phyloP scores from a whole-genome alignment of 2,888 invertebrate species.

The Diaphora mendica region DNA sequence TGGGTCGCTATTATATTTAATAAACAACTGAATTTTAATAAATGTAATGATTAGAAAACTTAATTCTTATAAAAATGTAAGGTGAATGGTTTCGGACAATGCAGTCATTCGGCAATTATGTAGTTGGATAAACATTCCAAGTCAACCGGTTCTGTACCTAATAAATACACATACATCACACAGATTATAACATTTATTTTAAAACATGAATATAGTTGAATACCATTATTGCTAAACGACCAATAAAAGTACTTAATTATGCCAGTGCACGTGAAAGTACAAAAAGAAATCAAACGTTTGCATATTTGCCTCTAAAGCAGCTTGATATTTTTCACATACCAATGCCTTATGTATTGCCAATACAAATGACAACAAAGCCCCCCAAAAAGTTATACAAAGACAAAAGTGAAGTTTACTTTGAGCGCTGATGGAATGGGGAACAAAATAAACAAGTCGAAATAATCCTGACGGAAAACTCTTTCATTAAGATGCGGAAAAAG shows the following conservation, averaged over 20 bases:
- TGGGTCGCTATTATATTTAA: too few relatives aligned
- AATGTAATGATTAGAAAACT: too few relatives aligned
- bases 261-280: background rate
- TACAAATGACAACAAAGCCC: conserved; percentile 30
- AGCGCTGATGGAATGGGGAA: conserved; percentile 57
- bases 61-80: background rate
- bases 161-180: background rate
- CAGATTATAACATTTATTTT: background rate
- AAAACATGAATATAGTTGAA: background rate
- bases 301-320: background rate
- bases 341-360: conserved; percentile 22
- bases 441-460: conserved; percentile 74
- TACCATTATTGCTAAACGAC: background rate
- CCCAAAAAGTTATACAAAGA: conserved; percentile 50
- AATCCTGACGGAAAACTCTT: conserved; percentile 75
- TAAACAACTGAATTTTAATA: too few relatives aligned
- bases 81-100: too few relatives aligned
- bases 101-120: background rate
- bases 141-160: background rate
- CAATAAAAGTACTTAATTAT: background rate
- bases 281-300: background rate
- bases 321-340: background rate
- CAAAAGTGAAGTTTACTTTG: conserved; percentile 29
- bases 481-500: conserved; percentile 75
- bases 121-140: background rate